Percentiles rank a stretch among this genome's conserved stretches.
Conservation (phyloP, 1,140 invertebrate genomes). For the Antheraea mylitta region DNA sequence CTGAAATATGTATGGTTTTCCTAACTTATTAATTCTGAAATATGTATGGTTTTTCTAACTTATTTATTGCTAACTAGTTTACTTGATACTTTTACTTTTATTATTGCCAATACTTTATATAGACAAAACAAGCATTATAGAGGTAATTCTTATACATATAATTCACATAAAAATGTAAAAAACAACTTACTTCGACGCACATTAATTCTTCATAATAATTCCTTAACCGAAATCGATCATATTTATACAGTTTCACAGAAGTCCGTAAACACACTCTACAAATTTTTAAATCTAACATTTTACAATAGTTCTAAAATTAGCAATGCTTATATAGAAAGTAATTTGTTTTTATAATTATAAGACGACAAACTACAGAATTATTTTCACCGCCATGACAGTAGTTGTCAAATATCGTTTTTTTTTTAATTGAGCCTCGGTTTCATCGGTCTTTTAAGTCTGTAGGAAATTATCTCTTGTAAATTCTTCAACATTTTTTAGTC, state of each 20-base stretch:
- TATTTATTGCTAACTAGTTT: too few relatives aligned
- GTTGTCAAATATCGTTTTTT: too few relatives aligned
- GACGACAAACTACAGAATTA: too few relatives aligned
- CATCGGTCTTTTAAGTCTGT: too few relatives aligned
- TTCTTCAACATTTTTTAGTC: too few relatives aligned
- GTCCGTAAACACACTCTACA: conserved; percentile 58
- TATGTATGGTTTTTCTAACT: too few relatives aligned
- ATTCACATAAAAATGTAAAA: not conserved
- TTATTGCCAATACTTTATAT: too few relatives aligned
- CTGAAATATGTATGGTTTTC: too few relatives aligned
- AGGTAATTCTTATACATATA: not conserved
- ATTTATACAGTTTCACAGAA: conserved; percentile 47
- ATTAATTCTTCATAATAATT: conserved; percentile 61
- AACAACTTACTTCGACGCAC: conserved; percentile 46
- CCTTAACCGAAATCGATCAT: conserved; percentile 45
- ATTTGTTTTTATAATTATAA: not conserved
- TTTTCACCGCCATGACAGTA: not conserved
- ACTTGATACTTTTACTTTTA: too few relatives aligned
- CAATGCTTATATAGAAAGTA: not conserved
- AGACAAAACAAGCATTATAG: not conserved
- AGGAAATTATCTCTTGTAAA: too few relatives aligned
- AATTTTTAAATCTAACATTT: conserved; percentile 48
- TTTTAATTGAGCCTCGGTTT: too few relatives aligned
- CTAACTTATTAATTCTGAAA: too few relatives aligned
- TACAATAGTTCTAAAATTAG: not conserved